These are phyloP conservation scores for Morpho deidamia DNA, from an alignment of 2,888 invertebrate genomes.

Conservation along the genomic window DNA sequence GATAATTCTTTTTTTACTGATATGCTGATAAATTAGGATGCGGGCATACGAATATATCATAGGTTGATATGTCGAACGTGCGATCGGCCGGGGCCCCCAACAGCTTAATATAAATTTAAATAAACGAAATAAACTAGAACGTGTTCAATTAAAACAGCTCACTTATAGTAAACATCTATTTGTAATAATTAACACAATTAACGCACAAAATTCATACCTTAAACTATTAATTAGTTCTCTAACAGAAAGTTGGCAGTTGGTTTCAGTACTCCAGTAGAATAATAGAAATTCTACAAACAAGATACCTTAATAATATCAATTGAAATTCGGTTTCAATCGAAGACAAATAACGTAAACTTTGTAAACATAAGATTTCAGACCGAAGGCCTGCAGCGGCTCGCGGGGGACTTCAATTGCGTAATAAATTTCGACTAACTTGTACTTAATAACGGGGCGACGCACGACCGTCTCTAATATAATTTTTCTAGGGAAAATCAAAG, in stretches of 20 bases:
- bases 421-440: slow-evolving; percentile 23
- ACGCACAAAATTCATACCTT: slow-evolving; percentile 62
- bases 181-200: slow-evolving; percentile 64
- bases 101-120: slow-evolving; percentile 62
- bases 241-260: slow-evolving; percentile 73
- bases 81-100: slow-evolving; percentile 51
- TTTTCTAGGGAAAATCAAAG: slow-evolving; percentile 6
- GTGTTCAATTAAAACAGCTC: slow-evolving; percentile 61
- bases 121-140: slow-evolving; percentile 71
- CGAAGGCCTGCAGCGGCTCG: slow-evolving; percentile 1
- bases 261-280: slow-evolving; percentile 60
- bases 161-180: slow-evolving; percentile 63
- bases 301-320: slow-evolving; percentile 60
- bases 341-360: slow-evolving; percentile 27
- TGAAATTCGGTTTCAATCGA: slow-evolving; percentile 53
- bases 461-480: neutral
- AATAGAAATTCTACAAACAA: slow-evolving; percentile 38
- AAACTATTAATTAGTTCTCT: slow-evolving; percentile 42
- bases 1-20: slow-evolving; percentile 30
- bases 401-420: neutral
- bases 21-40: slow-evolving; percentile 48
- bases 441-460: slow-evolving; percentile 27
- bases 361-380: slow-evolving; percentile 19
- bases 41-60: slow-evolving; percentile 9
- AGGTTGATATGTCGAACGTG: slow-evolving; percentile 51